These are phyloP conservation scores for Pseudochirops cupreus DNA, from an alignment of 2,797 vertebrate genomes.

Conservation along the genomic window DNA sequence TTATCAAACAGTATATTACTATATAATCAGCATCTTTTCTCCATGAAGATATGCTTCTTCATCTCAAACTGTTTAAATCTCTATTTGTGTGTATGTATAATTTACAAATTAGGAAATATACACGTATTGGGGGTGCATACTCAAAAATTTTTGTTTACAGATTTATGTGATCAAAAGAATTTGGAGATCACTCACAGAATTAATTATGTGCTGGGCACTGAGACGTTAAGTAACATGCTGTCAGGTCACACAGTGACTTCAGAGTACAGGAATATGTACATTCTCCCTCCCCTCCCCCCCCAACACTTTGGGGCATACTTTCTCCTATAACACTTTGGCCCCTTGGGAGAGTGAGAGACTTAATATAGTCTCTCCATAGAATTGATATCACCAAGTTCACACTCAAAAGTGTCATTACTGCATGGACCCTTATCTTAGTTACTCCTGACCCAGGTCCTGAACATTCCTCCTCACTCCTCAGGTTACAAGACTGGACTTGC, in stretches of 20 bases:
- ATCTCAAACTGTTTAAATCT: too few species aligned
- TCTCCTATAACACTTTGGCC: not conserved
- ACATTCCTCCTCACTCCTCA: not conserved
- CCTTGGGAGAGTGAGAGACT: not conserved
- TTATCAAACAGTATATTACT: too few species aligned
- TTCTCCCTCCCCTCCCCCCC: not conserved
- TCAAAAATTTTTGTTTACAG: too few species aligned
- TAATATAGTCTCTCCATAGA: not conserved
- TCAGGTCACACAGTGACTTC: not conserved
- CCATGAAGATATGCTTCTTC: too few species aligned
- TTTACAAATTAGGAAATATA: too few species aligned
- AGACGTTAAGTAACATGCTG: not conserved
- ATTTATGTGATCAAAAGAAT: not conserved
- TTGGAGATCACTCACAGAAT: not conserved
- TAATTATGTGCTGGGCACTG: not conserved
- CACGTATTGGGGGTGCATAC: too few species aligned
- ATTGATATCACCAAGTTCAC: too few species aligned
- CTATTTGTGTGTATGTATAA: too few species aligned
- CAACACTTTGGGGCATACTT: not conserved
- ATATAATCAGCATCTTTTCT: too few species aligned
- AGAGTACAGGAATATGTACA: not conserved
- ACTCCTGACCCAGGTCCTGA: not conserved
- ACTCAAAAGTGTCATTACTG: too few species aligned
- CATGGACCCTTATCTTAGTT: too few species aligned
- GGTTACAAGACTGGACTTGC: not conserved